Conservation (phyloP, 2,797 vertebrate species). For the Pangasius macronema region DNA sequence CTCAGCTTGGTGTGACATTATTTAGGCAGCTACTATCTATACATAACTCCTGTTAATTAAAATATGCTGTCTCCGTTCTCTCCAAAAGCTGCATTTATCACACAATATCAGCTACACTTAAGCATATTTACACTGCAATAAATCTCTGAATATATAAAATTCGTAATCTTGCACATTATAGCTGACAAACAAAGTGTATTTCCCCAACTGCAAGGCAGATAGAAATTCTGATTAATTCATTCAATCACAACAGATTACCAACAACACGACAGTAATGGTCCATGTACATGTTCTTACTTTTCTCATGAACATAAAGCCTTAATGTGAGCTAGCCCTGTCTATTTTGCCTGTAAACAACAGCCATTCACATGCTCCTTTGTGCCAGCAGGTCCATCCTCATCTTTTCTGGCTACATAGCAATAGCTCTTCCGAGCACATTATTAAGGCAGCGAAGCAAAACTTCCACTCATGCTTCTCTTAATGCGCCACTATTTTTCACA, state of each 20-base stretch:
- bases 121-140: background rate
- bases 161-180: background rate
- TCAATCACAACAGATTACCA: background rate
- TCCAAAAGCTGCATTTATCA: conserved; percentile 24
- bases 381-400: conserved; percentile 28
- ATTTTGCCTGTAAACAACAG: conserved; percentile 20
- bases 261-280: background rate
- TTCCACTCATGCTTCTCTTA: conserved; percentile 31
- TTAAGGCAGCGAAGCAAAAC: conserved; percentile 46
- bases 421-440: conserved; percentile 34
- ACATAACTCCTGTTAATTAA: conserved; percentile 60
- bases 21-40: conserved; percentile 60
- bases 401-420: background rate
- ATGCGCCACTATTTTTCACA: conserved; percentile 58
- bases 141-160: background rate
- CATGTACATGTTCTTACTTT: background rate
- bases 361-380: conserved; percentile 9
- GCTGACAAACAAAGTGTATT: background rate
- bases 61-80: conserved; percentile 60
- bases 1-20: conserved; percentile 52
- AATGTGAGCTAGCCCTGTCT: background rate
- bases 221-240: background rate
- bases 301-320: background rate
- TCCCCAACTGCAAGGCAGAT: background rate
- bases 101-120: background rate